Evolutionary conservation across 2,113 vertebrate species (phyloP).

Genomic region (Pheucticus melanocephalus): DNA sequence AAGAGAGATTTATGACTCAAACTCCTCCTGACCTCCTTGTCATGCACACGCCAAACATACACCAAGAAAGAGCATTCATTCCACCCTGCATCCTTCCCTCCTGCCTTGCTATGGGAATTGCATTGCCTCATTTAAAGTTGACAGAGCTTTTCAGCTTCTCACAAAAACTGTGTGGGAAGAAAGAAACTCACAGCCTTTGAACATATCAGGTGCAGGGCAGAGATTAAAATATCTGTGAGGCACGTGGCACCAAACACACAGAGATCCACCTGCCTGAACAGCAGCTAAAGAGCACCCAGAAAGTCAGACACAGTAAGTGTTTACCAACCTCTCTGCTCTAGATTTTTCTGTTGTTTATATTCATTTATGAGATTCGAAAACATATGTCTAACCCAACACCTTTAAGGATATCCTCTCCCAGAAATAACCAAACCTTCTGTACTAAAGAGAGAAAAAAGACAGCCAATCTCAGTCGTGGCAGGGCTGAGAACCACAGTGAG

Average conservation of each 20-base stretch:
- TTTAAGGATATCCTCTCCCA: background rate
- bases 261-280: background rate
- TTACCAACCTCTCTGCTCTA: background rate
- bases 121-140: background rate
- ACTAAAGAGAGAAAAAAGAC: background rate
- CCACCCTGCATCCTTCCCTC: background rate
- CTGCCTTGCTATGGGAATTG: background rate
- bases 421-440: background rate
- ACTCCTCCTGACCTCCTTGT: background rate
- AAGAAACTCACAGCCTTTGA: background rate
- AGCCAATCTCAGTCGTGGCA: background rate
- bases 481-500: background rate
- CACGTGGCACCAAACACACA: background rate
- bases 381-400: background rate
- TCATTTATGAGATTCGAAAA: background rate
- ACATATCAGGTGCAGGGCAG: background rate
- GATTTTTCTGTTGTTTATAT: background rate
- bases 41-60: background rate
- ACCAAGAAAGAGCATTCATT: background rate
- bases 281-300: background rate
- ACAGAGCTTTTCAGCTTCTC: background rate
- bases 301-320: background rate
- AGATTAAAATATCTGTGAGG: slow-evolving; percentile 26
- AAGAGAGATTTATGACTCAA: background rate
- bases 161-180: background rate